Percentiles rank a stretch among this genome's conserved stretches.
Evolutionary conservation across 2,888 invertebrate genomes (phyloP).

Genomic region (Drosophila niveifrons): DNA sequence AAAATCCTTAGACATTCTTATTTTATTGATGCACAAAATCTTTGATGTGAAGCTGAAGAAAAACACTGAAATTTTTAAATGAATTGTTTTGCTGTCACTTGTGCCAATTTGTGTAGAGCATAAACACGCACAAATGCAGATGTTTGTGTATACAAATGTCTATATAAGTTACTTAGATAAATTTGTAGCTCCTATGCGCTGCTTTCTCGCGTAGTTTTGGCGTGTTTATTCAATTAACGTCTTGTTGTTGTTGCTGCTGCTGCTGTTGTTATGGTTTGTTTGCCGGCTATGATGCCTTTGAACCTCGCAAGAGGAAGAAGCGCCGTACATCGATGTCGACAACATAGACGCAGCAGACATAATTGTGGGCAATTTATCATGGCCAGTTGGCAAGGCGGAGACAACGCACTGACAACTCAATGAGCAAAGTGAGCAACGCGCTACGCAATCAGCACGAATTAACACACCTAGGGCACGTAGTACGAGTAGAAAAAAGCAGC

Average conservation of each 20-base stretch:
- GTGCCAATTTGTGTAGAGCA: constrained; percentile 65
- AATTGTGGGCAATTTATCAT: constrained; percentile 78
- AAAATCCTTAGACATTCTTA: not conserved
- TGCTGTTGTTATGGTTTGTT: constrained; percentile 27
- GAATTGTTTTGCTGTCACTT: constrained; percentile 33
- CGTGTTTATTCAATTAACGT: constrained; percentile 79
- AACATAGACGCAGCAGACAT: constrained; percentile 66
- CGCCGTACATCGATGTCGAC: constrained; percentile 44
- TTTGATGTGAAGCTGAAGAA: too few species aligned
- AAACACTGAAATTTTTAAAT: too few species aligned
- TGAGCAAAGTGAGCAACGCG: constrained; percentile 66
- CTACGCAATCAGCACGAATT: constrained; percentile 68
- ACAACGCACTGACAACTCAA: constrained; percentile 79
- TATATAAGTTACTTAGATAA: constrained; percentile 1
- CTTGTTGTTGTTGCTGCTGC: constrained; percentile 13
- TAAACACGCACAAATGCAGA: constrained; percentile 19
- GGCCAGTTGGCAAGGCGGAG: constrained; percentile 63
- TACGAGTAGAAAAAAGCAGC: not conserved
- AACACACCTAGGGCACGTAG: constrained; percentile 77
- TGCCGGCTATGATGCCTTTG: constrained; percentile 58
- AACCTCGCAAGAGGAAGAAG: constrained; percentile 36
- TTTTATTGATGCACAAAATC: not conserved
- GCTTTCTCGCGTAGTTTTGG: constrained; percentile 69
- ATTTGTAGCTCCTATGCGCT: constrained; percentile 16
- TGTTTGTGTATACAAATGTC: not conserved